Evolutionary conservation across 2,797 vertebrate genomes (phyloP).

Genomic region (Enteromius treurensis): DNA sequence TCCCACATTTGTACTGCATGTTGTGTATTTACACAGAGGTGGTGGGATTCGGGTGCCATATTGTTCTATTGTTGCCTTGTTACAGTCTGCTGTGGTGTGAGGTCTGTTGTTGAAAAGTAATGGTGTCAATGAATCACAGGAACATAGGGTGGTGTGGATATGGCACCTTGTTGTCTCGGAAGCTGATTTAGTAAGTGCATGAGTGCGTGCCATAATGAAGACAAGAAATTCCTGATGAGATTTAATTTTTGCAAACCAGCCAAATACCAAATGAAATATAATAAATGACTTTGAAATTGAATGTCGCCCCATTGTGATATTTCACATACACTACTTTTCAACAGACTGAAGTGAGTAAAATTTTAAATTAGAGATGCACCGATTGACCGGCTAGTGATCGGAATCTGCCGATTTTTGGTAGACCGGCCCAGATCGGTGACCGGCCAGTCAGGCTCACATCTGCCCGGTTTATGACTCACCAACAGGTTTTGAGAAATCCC

Average conservation of each 20-base stretch:
- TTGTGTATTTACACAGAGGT: slow-evolving; percentile 2
- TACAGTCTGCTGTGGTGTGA: slow-evolving; percentile 25
- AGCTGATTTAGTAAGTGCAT: slow-evolving; percentile 10
- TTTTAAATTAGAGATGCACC: background rate
- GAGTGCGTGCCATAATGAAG: background rate
- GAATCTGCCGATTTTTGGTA: too few relatives aligned
- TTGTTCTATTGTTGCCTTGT: background rate
- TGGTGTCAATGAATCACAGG: slow-evolving; percentile 27
- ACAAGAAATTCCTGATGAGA: background rate
- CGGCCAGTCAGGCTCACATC: too few relatives aligned
- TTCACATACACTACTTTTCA: background rate
- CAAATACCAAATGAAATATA: background rate
- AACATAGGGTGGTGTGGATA: slow-evolving; percentile 25
- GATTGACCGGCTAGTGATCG: too few relatives aligned
- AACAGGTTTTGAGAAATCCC: too few relatives aligned
- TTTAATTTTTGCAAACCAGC: background rate
- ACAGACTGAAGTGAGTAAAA: background rate
- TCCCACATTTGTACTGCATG: background rate
- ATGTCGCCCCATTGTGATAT: background rate
- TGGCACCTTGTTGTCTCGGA: slow-evolving; percentile 16
- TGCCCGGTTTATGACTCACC: too few relatives aligned
- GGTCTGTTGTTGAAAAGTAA: slow-evolving; percentile 30
- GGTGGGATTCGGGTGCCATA: slow-evolving; percentile 6
- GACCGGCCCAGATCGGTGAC: too few relatives aligned
- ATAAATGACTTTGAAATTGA: background rate